A percentile compares a stretch with the other conserved stretches of the same genome.
These are phyloP conservation scores for Cryptocephalus moraei DNA, from an alignment of 2,888 invertebrate genomes.

Conservation along the genomic window DNA sequence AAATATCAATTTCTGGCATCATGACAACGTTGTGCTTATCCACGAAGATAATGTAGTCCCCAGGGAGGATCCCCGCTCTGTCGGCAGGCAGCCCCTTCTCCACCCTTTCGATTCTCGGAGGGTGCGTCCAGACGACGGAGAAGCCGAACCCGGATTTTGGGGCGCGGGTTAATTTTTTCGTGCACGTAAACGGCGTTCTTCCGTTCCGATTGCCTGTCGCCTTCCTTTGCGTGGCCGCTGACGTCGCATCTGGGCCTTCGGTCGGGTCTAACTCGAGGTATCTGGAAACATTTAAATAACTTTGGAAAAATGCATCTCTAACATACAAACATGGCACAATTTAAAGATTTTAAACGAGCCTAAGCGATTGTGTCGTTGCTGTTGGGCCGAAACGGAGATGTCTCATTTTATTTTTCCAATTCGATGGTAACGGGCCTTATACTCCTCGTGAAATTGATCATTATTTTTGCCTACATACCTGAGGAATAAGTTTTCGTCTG, in stretches of 20 bases:
- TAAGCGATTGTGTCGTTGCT: no score
- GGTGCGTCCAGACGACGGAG: conserved; percentile 82
- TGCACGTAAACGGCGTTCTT: conserved; percentile 74
- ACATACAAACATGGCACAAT: no score
- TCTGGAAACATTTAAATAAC: conserved; percentile 3
- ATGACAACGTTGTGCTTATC: conserved; percentile 81
- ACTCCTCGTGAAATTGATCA: no score
- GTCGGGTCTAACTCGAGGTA: conserved; percentile 74
- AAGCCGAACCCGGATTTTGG: conserved; percentile 63
- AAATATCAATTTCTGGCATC: conserved; percentile 62
- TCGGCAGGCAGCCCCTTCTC: conserved; percentile 75
- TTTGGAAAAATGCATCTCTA: no score
- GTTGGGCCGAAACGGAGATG: no score
- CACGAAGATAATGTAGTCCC: conserved; percentile 82
- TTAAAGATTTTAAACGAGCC: no score
- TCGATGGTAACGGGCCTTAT: no score
- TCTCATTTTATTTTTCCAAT: no score
- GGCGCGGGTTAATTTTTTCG: conserved; percentile 47
- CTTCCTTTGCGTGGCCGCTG: conserved; percentile 42
- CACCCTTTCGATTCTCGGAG: conserved; percentile 75
- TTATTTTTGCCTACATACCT: conserved; percentile 2
- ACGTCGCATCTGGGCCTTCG: conserved; percentile 52
- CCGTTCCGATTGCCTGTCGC: conserved; percentile 45
- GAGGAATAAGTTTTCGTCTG: conserved; percentile 63
- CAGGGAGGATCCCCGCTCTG: conserved; percentile 69